Base-by-base conservation (phyloP, 2,888 invertebrate genomes). In the Timandra comae region DNA sequence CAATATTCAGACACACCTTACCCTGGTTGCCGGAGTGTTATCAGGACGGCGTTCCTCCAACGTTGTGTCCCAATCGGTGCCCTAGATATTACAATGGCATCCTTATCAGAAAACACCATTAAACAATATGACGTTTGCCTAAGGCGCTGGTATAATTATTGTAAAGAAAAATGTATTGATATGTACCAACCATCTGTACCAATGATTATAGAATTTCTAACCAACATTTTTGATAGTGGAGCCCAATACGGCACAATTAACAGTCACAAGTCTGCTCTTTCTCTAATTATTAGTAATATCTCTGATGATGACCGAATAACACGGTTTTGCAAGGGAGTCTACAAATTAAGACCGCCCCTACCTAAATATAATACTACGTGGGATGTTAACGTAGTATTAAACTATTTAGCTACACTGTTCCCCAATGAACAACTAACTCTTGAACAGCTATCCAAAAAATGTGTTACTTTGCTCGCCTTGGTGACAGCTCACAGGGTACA, bases 11-110 rank as follows among this genome's bases (percentile, higher is more conserved):
- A 8, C 26, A 6, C 24, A 24, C 9, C 27, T 43, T 43, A 42
- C 39, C 39, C 43, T 43, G 43, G 43, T 28, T 23, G 43, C 42
- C 11, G 40, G 32, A 21, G 25, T 27, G 22, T 35, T 43, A 35
- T 44, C 35, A 12, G 42, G 35, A n/a, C 13, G 23, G 35, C 46
- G 7, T 30, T 39, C 12, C 2, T 8, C 2, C 23, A 25, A 6
- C 13, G 29, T 4, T 26, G 26, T 2, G 9, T 39, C 3, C 34
- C 37, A 7, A 12, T 11, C 6, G 21, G 24, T 3, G 12, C 41
- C 5, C 4, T 33, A 10, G 12, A 26, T 1, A 20, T 46, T 7
- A 39, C 41, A 32, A 1, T 43, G 12, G 41, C 35, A 12, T 38
- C 41, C 3, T 24, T 40, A 3, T 37, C 45, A 5, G 16, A 29